Base-by-base conservation (phyloP, 2,888 invertebrate genomes). In the Loripinus fragilis region DNA sequence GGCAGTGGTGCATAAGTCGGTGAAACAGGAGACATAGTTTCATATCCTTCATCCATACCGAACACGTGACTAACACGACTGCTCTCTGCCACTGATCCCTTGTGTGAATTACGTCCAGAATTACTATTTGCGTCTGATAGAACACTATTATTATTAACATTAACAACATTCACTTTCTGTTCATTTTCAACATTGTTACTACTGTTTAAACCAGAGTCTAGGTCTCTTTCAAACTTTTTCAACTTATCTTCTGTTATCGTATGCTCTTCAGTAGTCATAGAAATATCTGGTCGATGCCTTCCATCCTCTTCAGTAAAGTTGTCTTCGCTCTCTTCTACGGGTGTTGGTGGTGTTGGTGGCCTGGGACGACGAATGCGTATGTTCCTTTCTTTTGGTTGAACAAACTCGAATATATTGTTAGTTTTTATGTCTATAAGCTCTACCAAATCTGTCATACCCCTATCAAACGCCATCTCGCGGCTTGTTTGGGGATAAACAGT, bases 391-490 rank as follows among this genome's bases (percentile, higher is more conserved):
- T 75, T 85, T 0, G 86, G 87, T 67, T 85, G 88, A 2, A 88
- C 73, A 64, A 87, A 89, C 8, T 82, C 84, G 78, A 91, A 91
- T 35, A 90, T 35, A 33, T 89, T 86, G n/a, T 89, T 87, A 69
- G 90, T 90, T 65, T 90, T 86, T 20, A 71, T 71, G 80, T 93
- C 93, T 23, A 93, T 92, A 10, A 92, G 71, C 65, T 93, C 90
- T 0, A 92, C 93, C 23, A 93, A 82, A 68, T 91, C 86, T 12
- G 76, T 74, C 80, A 91, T 77, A 1, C 80, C 88, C 8, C 80
- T 65, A 71, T 93, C 92, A 67, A 89, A 92, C 0, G 93, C 93
- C 89, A 93, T 86, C 82, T 93, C 90, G 38, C 93, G 87, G 71
- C 92, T 92, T 20, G 85, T 83, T 30, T 86, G 67, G n/a, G 72